These are phyloP conservation scores for Heliconius congener DNA, from an alignment of 1,140 invertebrate genomes.

Conservation along the genomic window DNA sequence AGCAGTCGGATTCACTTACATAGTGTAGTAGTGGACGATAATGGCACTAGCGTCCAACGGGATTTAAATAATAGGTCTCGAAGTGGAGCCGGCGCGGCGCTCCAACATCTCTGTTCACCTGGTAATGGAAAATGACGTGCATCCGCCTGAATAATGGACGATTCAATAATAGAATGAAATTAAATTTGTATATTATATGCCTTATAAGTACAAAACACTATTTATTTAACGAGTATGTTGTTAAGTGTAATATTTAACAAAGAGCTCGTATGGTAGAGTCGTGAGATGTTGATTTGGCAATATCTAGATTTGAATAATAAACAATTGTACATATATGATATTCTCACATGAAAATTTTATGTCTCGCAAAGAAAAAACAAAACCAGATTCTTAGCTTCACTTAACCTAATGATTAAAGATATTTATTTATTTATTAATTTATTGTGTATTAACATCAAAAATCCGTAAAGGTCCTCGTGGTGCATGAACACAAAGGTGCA, in stretches of 20 bases:
- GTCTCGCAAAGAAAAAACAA: too few relatives aligned
- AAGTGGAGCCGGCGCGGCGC: constrained; percentile 35
- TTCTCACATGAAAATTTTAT: too few relatives aligned
- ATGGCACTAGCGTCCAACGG: constrained; percentile 45
- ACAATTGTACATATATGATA: too few relatives aligned
- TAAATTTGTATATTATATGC: background rate
- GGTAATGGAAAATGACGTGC: constrained; percentile 46
- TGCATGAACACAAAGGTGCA: too few relatives aligned
- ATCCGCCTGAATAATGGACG: constrained; percentile 25
- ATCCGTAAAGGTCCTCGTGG: background rate
- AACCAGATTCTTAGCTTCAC: background rate
- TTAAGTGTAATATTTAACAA: too few relatives aligned
- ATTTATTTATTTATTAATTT: background rate
- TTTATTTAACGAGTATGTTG: too few relatives aligned
- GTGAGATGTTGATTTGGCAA: too few relatives aligned
- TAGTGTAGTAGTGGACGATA: constrained; percentile 38
- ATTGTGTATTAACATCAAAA: constrained; percentile 14
- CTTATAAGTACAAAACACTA: too few relatives aligned
- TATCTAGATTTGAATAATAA: too few relatives aligned
- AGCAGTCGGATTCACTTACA: constrained; percentile 42
- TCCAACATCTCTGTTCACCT: constrained; percentile 40
- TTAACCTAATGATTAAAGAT: background rate
- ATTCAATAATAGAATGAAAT: background rate
- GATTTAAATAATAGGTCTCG: constrained; percentile 56
- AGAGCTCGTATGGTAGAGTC: too few relatives aligned